phyloP scores from a whole-genome alignment of 2,797 vertebrate species.

The Chelidonichthys spinosus region DNA sequence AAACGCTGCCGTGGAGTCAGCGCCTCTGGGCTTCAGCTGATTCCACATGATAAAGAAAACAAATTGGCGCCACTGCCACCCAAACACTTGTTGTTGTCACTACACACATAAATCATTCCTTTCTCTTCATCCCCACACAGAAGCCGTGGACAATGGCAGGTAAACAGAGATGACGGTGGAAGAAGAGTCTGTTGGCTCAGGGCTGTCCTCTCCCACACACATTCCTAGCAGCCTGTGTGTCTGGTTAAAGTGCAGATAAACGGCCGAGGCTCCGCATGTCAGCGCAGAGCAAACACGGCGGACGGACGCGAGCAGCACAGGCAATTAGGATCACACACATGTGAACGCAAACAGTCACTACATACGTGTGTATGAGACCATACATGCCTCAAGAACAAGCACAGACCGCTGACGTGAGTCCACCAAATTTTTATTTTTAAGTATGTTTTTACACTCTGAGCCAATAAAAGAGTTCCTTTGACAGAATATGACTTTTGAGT shows the following conservation, averaged over 20 bases:
- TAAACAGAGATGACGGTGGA: conserved; percentile 69
- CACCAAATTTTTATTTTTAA: conserved; percentile 7
- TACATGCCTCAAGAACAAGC: conserved; percentile 12
- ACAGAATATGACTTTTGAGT: conserved; percentile 14
- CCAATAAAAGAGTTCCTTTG: conserved; percentile 12
- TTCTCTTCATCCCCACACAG: conserved; percentile 67
- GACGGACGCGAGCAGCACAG: conserved; percentile 47
- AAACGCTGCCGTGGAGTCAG: conserved; percentile 11
- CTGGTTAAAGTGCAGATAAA: conserved; percentile 69
- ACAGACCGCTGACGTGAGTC: conserved; percentile 31
- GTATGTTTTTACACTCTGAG: neutral
- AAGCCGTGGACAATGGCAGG: conserved; percentile 74
- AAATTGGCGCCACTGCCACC: conserved; percentile 61
- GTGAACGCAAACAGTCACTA: conserved; percentile 51
- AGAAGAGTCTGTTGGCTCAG: conserved; percentile 64
- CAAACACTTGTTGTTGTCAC: conserved; percentile 74
- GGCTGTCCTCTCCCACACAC: conserved; percentile 65
- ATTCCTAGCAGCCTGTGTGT: conserved; percentile 63
- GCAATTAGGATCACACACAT: conserved; percentile 51
- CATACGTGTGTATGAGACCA: neutral
- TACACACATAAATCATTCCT: conserved; percentile 70
- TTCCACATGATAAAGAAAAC: conserved; percentile 46
- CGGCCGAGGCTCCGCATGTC: conserved; percentile 59
- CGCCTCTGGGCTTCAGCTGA: conserved; percentile 38
- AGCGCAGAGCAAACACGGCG: conserved; percentile 70